These are phyloP conservation scores for Hippocampus guttulatus DNA, from an alignment of 2,113 vertebrate genomes.

Conservation along the genomic window DNA sequence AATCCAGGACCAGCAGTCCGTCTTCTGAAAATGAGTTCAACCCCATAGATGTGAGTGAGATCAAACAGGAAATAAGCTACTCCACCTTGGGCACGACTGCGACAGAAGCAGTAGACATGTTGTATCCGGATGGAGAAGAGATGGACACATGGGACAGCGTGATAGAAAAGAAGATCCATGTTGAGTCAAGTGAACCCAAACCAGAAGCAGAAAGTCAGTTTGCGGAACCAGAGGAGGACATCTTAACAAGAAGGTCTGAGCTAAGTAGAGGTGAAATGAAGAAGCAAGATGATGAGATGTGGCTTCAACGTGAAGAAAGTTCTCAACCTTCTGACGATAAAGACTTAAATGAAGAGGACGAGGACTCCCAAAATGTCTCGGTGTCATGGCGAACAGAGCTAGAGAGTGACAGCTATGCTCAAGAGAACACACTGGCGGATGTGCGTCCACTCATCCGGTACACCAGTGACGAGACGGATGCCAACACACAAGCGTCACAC, in stretches of 20 bases:
- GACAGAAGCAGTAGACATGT: conserved; percentile 36
- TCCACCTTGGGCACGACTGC: neutral
- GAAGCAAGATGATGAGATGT: conserved; percentile 2
- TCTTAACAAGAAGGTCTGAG: conserved; percentile 39
- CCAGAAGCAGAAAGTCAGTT: conserved; percentile 22
- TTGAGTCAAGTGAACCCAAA: conserved; percentile 9
- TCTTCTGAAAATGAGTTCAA: conserved; percentile 30
- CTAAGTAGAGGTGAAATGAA: conserved; percentile 3
- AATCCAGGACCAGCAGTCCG: conserved; percentile 31
- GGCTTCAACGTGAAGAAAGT: neutral
- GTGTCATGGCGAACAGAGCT: conserved; percentile 68
- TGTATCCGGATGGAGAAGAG: conserved; percentile 61
- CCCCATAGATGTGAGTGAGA: conserved; percentile 1
- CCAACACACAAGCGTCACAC: conserved; percentile 60
- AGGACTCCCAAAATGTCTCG: conserved; percentile 67
- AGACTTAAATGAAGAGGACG: conserved; percentile 45
- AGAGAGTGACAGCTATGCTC: conserved; percentile 70
- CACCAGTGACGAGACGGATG: conserved; percentile 70
- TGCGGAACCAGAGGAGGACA: conserved; percentile 55
- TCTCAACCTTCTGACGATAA: conserved; percentile 20
- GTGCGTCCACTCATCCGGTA: conserved; percentile 72
- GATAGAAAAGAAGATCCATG: conserved; percentile 38
- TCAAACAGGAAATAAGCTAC: neutral
- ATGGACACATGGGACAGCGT: conserved; percentile 64
- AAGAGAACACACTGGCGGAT: conserved; percentile 75